These are phyloP conservation scores for Drosophila albomicans DNA, from an alignment of 1,140 invertebrate genomes.

Conservation along the genomic window DNA sequence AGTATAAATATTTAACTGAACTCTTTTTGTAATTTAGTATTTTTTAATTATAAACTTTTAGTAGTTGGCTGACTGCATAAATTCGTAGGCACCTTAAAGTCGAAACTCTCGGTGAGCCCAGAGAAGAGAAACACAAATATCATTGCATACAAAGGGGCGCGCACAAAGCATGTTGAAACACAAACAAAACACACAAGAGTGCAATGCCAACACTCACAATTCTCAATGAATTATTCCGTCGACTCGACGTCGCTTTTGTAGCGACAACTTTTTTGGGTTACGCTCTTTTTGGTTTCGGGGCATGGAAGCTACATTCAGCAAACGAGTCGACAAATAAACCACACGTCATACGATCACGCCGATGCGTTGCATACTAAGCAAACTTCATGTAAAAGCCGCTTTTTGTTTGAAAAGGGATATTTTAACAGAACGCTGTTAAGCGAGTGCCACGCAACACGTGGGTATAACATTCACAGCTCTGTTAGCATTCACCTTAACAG, in stretches of 20 bases:
- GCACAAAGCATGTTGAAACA: constrained; percentile 8
- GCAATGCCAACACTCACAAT: constrained; percentile 14
- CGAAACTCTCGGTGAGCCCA: constrained; percentile 14
- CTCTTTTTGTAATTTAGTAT: too few relatives aligned
- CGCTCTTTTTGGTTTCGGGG: constrained; percentile 6
- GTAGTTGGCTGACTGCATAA: too few relatives aligned
- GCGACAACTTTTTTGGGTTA: constrained; percentile 23
- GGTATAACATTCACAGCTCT: constrained; percentile 13
- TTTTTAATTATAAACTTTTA: not conserved
- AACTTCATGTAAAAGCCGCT: constrained; percentile 6
- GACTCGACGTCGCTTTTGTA: constrained; percentile 6
- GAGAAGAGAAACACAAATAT: constrained; percentile 6
- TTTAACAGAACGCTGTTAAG: constrained; percentile 49
- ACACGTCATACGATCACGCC: constrained; percentile 45
- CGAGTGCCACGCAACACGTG: constrained; percentile 70
- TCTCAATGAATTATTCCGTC: constrained; percentile 37
- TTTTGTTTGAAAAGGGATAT: constrained; percentile 31
- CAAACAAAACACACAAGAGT: constrained; percentile 21
- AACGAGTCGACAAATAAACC: not conserved
- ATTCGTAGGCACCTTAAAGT: not conserved
- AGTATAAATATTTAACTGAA: too few relatives aligned
- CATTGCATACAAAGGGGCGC: constrained; percentile 7
- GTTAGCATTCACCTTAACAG: constrained; percentile 27
- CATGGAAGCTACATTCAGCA: not conserved
- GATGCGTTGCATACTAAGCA: constrained; percentile 26